Base-by-base conservation (phyloP, 2,888 invertebrate species). In the Oxystoma pomonae region DNA sequence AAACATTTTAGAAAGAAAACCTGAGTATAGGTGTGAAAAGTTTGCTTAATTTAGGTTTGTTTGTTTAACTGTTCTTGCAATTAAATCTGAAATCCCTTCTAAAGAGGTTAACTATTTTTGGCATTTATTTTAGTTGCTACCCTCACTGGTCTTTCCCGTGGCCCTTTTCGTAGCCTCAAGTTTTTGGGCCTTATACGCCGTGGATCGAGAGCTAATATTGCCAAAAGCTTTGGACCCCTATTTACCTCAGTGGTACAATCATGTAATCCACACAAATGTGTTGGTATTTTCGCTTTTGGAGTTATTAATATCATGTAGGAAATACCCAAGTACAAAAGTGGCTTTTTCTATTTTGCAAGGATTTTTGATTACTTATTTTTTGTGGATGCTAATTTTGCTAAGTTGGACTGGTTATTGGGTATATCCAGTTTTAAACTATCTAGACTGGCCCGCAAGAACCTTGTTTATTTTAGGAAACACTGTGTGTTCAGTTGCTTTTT, bases 191-290 rank as follows among this genome's bases (percentile, higher is more conserved):
- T 82, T 98, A 50, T 96, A 93, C 84, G 86, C 89, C 60, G 86
- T 96, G 56, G 94, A 98, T 76, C 87, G 97, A 70, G 95, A 96
- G 78, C 81, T 98, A 61, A 93, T 98, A 52, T 89, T 95, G 73
- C 97, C 97, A 0, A 88, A 86, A 77, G 87, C 86, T 21, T 78
- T 97, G 70, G 96, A 96, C 76, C 83, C 85, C 17, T 91, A 90
- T 73, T 96, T 96, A 74, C 97, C 98, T 5, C 78, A 82, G 58
- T 97, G 96, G 97, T 82, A 97, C 63, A 98, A 98, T 77, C 97
- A 98, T 82, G 83, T 91, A 1, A 89, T 94, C 88, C 96, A 96
- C 79, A 94, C 96, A 16, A 90, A 91, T 76, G 92, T 96, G 70
- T 84, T 94, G 75, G 81, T 92, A 16, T 91, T 92, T 73, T 87